Percentiles rank a stretch among this genome's conserved stretches.
phyloP scores from a whole-genome alignment of 2,888 invertebrate genomes.

The Himalopsyche anomala region DNA sequence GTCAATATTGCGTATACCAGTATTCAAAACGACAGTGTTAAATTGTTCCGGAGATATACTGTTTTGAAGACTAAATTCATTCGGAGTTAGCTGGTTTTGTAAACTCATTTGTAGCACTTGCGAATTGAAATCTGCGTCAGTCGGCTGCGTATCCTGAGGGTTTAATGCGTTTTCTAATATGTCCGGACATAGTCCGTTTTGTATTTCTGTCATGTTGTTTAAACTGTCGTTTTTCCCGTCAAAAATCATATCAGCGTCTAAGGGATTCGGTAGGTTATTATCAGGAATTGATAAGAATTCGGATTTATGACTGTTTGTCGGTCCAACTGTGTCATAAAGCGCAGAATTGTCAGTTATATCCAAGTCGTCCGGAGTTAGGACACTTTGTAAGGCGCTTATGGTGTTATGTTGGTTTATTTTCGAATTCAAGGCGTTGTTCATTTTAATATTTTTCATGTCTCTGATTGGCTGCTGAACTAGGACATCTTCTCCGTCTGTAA shows the following conservation, averaged over 20 bases:
- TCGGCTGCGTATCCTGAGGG: background rate
- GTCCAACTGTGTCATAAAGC: background rate
- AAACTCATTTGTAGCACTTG: no score
- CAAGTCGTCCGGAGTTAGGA: background rate
- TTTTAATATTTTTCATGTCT: slow-evolving; percentile 1
- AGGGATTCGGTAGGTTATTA: background rate
- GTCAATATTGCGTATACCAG: no score
- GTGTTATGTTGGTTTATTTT: background rate
- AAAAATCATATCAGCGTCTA: background rate
- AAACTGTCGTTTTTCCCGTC: background rate
- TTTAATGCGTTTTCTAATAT: background rate
- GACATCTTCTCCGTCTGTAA: background rate
- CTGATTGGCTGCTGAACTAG: background rate
- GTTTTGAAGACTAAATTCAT: background rate
- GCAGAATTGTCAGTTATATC: background rate
- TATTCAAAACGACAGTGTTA: background rate
- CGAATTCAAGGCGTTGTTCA: background rate
- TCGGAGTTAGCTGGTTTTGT: background rate
- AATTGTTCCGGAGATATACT: background rate
- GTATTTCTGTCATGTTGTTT: background rate
- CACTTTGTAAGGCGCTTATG: background rate
- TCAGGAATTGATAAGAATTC: background rate
- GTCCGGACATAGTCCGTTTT: background rate
- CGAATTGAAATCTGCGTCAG: no score
- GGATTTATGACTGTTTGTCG: background rate